Base-by-base conservation (phyloP, 2,797 vertebrate species). In the Cynodonichthys magdalenae region DNA sequence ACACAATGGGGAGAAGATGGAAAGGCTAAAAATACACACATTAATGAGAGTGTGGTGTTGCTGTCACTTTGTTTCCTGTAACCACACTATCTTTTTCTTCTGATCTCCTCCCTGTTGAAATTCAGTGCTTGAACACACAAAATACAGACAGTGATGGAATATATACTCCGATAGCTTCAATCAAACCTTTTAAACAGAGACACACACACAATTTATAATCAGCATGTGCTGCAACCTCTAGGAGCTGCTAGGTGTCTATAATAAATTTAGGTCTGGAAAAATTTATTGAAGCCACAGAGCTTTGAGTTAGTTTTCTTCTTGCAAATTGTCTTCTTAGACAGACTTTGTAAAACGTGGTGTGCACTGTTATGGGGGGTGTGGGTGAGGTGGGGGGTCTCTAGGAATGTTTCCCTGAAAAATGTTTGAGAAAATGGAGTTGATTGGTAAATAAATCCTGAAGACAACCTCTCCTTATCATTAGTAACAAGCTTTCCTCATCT, bases 11-110 rank as follows among this genome's bases (percentile, higher is more conserved):
- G 78, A 81, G 69, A 79, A 80, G 79, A 87, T 84, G 71, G 88
- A 81, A 74, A 73, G 54, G 71, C 89, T 92, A 91, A 84, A 91
- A 90, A 92, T 91, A 92, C 71, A 77, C 74, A 54, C 71, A 63
- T 69, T 88, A 90, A 89, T 88, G 73, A 84, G 82, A 86, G 86
- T 80, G 77, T 69, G 71, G 83, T 83, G 77, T 87, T 51, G 28
- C 73, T 87, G 82, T 85, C 81, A 84, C 72, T 71, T 78, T 74
- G 75, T 82, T 60, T 63, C 82, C 81, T 53, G 52, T 47, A 77
- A 80, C 67, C 68, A 69, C 63, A 55, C 66, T 55, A 56, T 74
- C 71, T 62, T 68, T 74, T 71, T 81, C 62, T 71, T 46, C 58
- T 79, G 62, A 71, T 67, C 71, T 71, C 53, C 59, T 73, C 58